Base-by-base conservation (phyloP, 2,113 vertebrate genomes). In the Aplodontia rufa region DNA sequence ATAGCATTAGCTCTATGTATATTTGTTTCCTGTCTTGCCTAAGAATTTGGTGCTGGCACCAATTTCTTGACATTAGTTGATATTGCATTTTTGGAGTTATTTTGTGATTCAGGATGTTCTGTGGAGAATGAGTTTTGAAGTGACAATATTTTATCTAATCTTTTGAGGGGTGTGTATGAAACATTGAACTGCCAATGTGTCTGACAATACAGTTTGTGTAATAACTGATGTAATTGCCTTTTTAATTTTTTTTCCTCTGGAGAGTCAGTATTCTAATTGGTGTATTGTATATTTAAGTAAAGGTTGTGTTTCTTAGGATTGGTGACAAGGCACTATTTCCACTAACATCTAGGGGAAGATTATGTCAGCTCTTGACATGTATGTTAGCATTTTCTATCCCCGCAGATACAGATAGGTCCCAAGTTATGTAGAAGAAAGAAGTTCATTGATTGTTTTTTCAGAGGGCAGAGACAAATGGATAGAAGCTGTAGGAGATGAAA, bases 131-230 rank as follows among this genome's bases (percentile, higher is more conserved):
- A 90, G 28, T 37, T 32, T 60, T 49, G n/a, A 75, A 85, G 47
- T 49, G 72, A 78, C 53, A 40, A 2, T 35, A 16, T 68, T 92
- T 91, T 64, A 83, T 83, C 35, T 84, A 40, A 64, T 79, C 78
- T 82, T 87, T 71, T 72, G 26, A 85, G 49, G 76, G 82, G 8
- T 45, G 51, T 86, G 16, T 89, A 37, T 58, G n/a, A 71, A 58
- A 24, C 11, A 5, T 80, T 91, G 62, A 42, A 32, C 74, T 91
- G 89, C 91, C 62, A 75, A 1, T 79, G 13, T 80, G 45, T 96
- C 89, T 92, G 72, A 78, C 53, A 84, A 28, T 95, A 40, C 35
- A 83, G 5, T 96, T 95, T 94, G 26, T 89, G 16, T 84, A 86
- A 32, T 90, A 85, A 13, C 90, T 87, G 9, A 45, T 69, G 62